Evolutionary conservation across 23 tunicate species (phyloP).

Genomic region (Halocynthia roretzi): DNA sequence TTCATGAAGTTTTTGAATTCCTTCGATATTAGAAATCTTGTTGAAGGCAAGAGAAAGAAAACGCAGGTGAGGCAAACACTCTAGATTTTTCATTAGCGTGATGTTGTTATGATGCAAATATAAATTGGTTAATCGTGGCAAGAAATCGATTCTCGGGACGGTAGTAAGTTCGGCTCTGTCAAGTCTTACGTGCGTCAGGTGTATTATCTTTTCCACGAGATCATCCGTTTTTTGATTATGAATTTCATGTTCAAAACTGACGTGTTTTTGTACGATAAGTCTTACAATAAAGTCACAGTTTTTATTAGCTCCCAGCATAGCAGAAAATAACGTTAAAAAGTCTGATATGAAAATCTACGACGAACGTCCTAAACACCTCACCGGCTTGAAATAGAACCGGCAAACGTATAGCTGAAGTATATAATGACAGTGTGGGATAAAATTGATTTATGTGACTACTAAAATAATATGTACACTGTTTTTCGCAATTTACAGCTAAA

Average conservation of each 20-base stretch:
- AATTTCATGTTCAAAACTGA: background rate
- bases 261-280: too few relatives aligned
- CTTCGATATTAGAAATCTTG: constrained; percentile 38
- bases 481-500: too few relatives aligned
- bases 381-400: too few relatives aligned
- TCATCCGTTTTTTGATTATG: constrained; percentile 1
- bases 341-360: too few relatives aligned
- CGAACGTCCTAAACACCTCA: too few relatives aligned
- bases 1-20: constrained; percentile 3
- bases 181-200: constrained; percentile 57
- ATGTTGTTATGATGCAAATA: constrained; percentile 55
- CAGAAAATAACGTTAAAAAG: too few relatives aligned
- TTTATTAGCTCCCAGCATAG: too few relatives aligned
- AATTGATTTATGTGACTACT: too few relatives aligned
- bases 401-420: too few relatives aligned
- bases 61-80: constrained; percentile 19
- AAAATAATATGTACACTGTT: too few relatives aligned
- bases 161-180: constrained; percentile 39
- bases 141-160: constrained; percentile 45
- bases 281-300: too few relatives aligned
- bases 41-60: constrained; percentile 54
- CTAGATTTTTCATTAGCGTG: constrained; percentile 32
- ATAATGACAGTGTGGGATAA: too few relatives aligned
- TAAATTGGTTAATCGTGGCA: constrained; percentile 44
- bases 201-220: constrained; percentile 1